These are phyloP conservation scores for Carpatolechia fugitivella DNA, from an alignment of 2,888 invertebrate genomes.

Conservation along the genomic window DNA sequence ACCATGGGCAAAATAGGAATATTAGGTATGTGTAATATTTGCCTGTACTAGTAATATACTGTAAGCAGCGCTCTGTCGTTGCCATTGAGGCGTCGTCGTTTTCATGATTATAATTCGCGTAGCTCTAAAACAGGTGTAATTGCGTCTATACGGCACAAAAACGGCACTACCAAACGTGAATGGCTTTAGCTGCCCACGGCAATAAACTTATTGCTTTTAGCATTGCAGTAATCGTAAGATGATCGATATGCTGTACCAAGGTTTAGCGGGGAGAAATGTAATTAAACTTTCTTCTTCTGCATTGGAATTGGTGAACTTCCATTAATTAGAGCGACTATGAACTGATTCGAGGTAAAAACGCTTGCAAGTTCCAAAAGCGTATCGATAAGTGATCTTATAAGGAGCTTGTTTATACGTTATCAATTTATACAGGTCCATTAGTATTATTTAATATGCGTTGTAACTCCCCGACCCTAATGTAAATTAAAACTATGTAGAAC, in stretches of 20 bases:
- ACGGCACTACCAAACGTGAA: not conserved
- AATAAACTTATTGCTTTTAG: not conserved
- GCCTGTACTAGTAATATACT: too few relatives aligned
- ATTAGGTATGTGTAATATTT: too few relatives aligned
- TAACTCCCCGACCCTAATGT: too few relatives aligned
- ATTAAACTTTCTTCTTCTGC: constrained; percentile 2
- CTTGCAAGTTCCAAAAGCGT: too few relatives aligned
- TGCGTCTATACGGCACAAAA: not conserved
- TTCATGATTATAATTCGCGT: not conserved
- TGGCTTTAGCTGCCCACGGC: not conserved
- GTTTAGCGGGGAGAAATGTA: not conserved
- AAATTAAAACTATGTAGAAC: too few relatives aligned
- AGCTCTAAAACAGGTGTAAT: not conserved
- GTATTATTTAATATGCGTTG: too few relatives aligned
- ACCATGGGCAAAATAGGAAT: too few relatives aligned
- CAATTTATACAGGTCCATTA: too few relatives aligned
- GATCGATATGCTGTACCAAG: not conserved
- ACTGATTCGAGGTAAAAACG: too few relatives aligned
- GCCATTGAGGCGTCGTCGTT: not conserved
- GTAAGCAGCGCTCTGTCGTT: too few relatives aligned
- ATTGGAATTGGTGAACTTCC: not conserved
- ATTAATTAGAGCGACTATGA: not conserved
- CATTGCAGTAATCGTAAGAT: not conserved
- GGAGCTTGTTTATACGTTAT: too few relatives aligned
- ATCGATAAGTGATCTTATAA: too few relatives aligned